phyloP scores from a whole-genome alignment of 2,797 vertebrate genomes.

The Protosalanx chinensis region DNA sequence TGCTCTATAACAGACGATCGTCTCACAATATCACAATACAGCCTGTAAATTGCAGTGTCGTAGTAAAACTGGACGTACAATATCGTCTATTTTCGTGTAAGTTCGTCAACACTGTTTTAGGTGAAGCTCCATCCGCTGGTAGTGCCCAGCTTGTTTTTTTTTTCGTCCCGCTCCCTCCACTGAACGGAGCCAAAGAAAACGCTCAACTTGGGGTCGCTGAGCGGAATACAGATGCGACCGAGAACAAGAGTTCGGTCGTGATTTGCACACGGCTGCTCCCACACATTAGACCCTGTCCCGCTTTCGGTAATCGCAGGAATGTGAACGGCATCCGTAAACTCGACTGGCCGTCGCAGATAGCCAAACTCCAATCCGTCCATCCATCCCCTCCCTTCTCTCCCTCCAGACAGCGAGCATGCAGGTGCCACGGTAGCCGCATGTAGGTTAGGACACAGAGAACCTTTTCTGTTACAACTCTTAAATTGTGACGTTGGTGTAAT shows the following conservation, averaged over 20 bases:
- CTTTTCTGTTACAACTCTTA: too few species aligned
- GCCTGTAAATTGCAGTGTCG: neutral
- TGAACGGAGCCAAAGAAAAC: slow-evolving; percentile 65
- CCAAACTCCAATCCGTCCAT: slow-evolving; percentile 20
- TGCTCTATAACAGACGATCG: slow-evolving; percentile 1
- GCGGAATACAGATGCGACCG: slow-evolving; percentile 77
- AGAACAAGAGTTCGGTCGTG: slow-evolving; percentile 62
- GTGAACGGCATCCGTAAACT: slow-evolving; percentile 40
- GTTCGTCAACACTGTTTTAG: slow-evolving; percentile 2
- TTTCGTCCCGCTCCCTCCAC: slow-evolving; percentile 5
- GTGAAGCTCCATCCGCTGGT: neutral
- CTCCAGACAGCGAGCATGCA: slow-evolving; percentile 6
- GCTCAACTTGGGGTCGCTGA: slow-evolving; percentile 77
- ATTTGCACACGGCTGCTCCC: slow-evolving; percentile 54
- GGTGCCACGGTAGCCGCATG: slow-evolving; percentile 6
- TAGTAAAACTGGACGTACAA: neutral
- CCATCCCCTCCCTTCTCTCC: neutral
- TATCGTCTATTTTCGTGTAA: neutral
- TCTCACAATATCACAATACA: neutral
- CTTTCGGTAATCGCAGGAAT: slow-evolving; percentile 14
- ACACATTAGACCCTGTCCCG: slow-evolving; percentile 6
- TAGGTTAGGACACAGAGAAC: neutral
- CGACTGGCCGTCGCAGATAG: slow-evolving; percentile 28
- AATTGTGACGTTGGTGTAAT: too few species aligned
- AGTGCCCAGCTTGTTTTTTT: neutral